Evolutionary conservation across 1,140 invertebrate species (phyloP), one percentile per base, ranked within the genome.

Genomic region (Drosophila baimaii): DNA sequence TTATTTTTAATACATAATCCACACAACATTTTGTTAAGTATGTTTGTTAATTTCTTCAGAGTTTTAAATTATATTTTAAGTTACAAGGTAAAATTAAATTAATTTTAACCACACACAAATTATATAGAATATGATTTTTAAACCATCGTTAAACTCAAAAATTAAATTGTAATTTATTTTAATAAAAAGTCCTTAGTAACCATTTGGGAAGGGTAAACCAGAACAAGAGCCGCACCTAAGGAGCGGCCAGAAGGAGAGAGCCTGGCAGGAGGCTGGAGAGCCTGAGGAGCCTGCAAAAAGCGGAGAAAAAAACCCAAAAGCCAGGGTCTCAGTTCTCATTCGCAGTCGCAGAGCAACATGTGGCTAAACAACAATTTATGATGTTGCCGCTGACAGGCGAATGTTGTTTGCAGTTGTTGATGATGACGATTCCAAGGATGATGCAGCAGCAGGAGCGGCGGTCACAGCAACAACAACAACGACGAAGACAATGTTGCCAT

Each of bases 341-440:
- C 63, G 39, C 33, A 54, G 69, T 43, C 61, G 54, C 55, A 56
- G 81, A 33, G 83, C 84, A 89, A 89, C 84, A 89, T 89, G 84
- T 89, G 84, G 84, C 84, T 85, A 88, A 89, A 89, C 84, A 89
- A 89, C 84, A 89, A 89, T 89, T 89, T 89, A 89, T 89, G 84
- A 88, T 88, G 84, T 90, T 89, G 84, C 85, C 85, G 84, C 85
- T 89, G 84, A 89, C 84, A 89, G 81, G 84, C 84, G 81, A 89
- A 89, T 89, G 84, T 90, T 89, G 85, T 90, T 89, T 88, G 83
- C 83, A 89, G 84, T 88, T 88, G 83, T 79, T 66, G 77, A 84
- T 89, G 84, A 90, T 89, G 84, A 89, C 81, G 84, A 89, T 89
- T 89, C 85, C 85, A 90, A 89, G 84, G 84, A 89, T 89, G 85